Conservation (phyloP, 2,113 vertebrate species). For the Neotragus pygmaeus region DNA sequence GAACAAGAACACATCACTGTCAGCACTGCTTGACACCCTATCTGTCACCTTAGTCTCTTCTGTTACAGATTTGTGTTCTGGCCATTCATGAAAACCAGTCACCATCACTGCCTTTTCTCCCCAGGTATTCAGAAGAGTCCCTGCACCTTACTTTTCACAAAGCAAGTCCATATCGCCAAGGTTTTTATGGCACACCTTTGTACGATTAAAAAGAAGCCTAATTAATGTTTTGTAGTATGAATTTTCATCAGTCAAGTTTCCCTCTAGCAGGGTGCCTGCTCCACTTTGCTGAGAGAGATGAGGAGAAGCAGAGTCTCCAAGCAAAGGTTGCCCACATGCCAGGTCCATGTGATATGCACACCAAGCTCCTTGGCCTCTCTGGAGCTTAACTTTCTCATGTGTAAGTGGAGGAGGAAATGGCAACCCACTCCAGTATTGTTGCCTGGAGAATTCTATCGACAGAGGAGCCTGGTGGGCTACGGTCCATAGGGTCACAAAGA, state of each 20-base stretch:
- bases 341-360: neutral
- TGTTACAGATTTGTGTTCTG: neutral
- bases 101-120: conserved; percentile 63
- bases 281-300: neutral
- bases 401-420: neutral
- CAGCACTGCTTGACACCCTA: neutral
- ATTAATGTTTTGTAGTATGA: neutral
- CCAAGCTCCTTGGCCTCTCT: neutral
- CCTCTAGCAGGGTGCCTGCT: neutral
- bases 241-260: neutral
- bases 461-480: neutral
- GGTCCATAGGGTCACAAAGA: neutral
- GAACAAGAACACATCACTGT: neutral
- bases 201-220: neutral
- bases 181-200: neutral
- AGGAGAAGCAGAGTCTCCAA: neutral
- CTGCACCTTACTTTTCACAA: conserved; percentile 22
- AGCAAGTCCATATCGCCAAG: neutral
- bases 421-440: neutral
- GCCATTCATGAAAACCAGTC: conserved; percentile 17
- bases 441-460: neutral
- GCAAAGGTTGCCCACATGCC: neutral
- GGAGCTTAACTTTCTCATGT: neutral
- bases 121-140: conserved; percentile 68
- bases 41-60: conserved; percentile 15